Evolutionary conservation across 1,140 invertebrate genomes (phyloP), one percentile per base, ranked within the genome.

Genomic region (Drosophila nebulosa): DNA sequence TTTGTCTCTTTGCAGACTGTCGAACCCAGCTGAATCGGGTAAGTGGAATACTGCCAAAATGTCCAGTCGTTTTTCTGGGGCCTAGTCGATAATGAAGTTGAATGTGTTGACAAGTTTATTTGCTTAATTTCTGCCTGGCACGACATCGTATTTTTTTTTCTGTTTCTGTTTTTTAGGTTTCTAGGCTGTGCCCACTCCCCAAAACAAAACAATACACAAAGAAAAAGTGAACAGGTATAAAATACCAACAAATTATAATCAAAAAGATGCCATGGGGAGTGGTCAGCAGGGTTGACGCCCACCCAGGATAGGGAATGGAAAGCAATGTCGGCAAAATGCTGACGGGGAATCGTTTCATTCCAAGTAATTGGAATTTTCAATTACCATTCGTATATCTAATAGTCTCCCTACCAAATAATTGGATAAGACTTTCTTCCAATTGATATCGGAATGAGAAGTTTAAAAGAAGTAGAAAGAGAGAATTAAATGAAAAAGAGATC

Each of bases 31-130:
- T 42, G 57, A 58, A 46, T 46, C 71, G 72, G 71, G 72, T 68
- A 69, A 75, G 71, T 75, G 64, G 57, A 42, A 46, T 61, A 14
- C 14, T 16, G 53, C 60, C 64, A 27, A 30, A 63, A 57, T 58
- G 66, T 63, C 58, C 61, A 61, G 59, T 42, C 50, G 22, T 9
- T 12, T 22, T 52, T 27, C 10, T 32, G 7, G 55, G 24, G 9
- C 30, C 21, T 24, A 18, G 36, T 59, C 78, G 73, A 80, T 80
- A 80, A 80, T 80, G 72, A 80, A 80, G 78, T 80, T 63, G 78
- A 73, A 80, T 80, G 78, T 76, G 78, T 80, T 80, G 78, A 80
- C 78, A 80, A 80, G 78, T 80, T 80, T 72, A 80, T 80, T 80
- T 80, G 64, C 71, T 76, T 80, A 80, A 80, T 80, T 80, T 72